Percentiles rank a stretch among this genome's conserved stretches.
These are phyloP conservation scores for Parazoanthus swiftii DNA, from an alignment of 92 coral and sea anemone species.

Conservation along the genomic window DNA sequence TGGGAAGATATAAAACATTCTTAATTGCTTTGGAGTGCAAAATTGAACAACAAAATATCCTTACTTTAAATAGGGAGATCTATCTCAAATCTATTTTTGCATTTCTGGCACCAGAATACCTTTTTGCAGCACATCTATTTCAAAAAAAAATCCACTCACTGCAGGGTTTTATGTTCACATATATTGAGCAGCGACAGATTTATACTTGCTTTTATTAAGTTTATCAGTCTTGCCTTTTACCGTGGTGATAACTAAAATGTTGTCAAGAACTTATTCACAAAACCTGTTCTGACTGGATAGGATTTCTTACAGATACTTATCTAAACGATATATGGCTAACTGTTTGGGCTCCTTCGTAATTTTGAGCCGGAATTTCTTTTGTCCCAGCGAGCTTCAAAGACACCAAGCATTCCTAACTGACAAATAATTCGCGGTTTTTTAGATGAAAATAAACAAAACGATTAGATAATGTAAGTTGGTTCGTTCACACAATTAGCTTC, in stretches of 20 bases:
- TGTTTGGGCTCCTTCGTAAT: not conserved
- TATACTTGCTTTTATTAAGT: not conserved
- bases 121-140: not conserved
- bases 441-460: not conserved
- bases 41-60: not conserved
- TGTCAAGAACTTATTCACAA: not conserved
- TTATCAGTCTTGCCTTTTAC: not conserved
- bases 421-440: not conserved
- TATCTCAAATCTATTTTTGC: not conserved
- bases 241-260: not conserved
- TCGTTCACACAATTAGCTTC: not conserved
- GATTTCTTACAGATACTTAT: too few relatives aligned
- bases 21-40: not conserved
- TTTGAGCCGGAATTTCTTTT: not conserved
- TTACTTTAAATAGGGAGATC: not conserved
- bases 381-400: not conserved
- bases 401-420: not conserved
- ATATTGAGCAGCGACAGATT: not conserved
- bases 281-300: not conserved
- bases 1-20: not conserved
- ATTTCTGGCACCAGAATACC: not conserved
- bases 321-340: not conserved
- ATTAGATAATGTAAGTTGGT: not conserved
- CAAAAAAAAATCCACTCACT: not conserved
- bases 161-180: not conserved